phyloP scores from a whole-genome alignment of 2,797 vertebrate genomes.

The Galaxias olidus region DNA sequence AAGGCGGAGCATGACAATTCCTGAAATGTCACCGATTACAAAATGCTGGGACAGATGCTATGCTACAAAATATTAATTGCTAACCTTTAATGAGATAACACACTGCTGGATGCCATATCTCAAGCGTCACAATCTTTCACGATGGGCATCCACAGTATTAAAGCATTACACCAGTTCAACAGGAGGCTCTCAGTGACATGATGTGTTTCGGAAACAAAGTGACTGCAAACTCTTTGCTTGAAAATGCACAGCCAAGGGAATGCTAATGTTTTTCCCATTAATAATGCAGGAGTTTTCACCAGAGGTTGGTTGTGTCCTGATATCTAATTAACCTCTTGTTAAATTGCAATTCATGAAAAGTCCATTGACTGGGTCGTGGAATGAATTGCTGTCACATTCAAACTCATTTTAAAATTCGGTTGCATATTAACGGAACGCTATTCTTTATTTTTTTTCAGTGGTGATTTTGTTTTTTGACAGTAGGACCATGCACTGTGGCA shows the following conservation, averaged over 20 bases:
- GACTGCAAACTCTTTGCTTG: not conserved
- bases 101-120: conserved; percentile 39
- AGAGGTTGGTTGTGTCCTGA: no score
- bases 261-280: no score
- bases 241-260: conserved; percentile 7
- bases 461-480: not conserved
- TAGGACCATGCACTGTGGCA: not conserved
- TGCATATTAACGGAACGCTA: not conserved
- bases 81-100: conserved; percentile 38
- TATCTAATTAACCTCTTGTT: no score
- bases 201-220: conserved; percentile 22
- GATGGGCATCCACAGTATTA: conserved; percentile 16
- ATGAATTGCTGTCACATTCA: not conserved
- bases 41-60: conserved; percentile 24
- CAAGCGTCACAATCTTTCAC: conserved; percentile 12
- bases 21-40: conserved; percentile 7
- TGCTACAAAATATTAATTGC: conserved; percentile 32
- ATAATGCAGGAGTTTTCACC: no score
- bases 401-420: not conserved
- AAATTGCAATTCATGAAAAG: not conserved
- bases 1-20: no score
- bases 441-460: not conserved
- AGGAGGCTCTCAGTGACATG: conserved; percentile 2
- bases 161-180: conserved; percentile 30
- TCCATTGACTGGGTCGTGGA: not conserved